A percentile compares a stretch with the other conserved stretches of the same genome.
Evolutionary conservation across 2,797 vertebrate species (phyloP).

Genomic region (Xyrichtys novacula): DNA sequence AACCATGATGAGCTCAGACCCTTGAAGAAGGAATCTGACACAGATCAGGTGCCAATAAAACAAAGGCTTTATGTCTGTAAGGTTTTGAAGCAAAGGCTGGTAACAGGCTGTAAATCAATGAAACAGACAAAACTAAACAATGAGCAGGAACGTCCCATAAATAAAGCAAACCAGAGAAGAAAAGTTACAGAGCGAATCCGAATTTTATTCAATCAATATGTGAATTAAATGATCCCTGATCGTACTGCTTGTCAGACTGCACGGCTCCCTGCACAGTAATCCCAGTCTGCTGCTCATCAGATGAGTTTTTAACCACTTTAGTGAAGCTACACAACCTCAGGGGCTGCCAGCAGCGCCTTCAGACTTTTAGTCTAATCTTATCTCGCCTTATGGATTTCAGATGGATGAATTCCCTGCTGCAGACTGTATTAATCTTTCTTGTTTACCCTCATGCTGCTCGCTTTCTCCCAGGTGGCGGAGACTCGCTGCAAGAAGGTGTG

Average conservation of each 20-base stretch:
- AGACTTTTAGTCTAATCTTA: background rate
- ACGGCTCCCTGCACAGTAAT: background rate
- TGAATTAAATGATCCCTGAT: constrained; percentile 5
- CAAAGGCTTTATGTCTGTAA: too few relatives aligned
- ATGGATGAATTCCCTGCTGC: background rate
- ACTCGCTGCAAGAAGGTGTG: constrained; percentile 99
- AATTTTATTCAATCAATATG: background rate
- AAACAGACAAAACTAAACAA: too few relatives aligned
- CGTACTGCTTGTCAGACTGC: background rate
- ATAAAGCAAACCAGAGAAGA: background rate
- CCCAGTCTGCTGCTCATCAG: constrained; percentile 3
- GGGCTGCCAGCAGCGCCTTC: background rate
- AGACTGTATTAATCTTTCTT: background rate
- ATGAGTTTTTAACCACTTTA: constrained; percentile 19
- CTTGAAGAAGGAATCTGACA: too few relatives aligned
- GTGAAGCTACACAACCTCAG: constrained; percentile 3
- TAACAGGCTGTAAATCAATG: too few relatives aligned
- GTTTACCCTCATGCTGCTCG: background rate
- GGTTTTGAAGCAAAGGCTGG: too few relatives aligned
- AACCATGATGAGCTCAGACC: too few relatives aligned
- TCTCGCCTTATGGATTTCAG: constrained; percentile 9
- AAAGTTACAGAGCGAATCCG: background rate
- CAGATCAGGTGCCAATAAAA: too few relatives aligned
- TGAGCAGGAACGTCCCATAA: background rate
- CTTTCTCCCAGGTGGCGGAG: constrained; percentile 90